A percentile compares a stretch with the other conserved stretches of the same genome.
phyloP scores from a whole-genome alignment of 2,113 vertebrate species.

The Hirundichthys speculiger region DNA sequence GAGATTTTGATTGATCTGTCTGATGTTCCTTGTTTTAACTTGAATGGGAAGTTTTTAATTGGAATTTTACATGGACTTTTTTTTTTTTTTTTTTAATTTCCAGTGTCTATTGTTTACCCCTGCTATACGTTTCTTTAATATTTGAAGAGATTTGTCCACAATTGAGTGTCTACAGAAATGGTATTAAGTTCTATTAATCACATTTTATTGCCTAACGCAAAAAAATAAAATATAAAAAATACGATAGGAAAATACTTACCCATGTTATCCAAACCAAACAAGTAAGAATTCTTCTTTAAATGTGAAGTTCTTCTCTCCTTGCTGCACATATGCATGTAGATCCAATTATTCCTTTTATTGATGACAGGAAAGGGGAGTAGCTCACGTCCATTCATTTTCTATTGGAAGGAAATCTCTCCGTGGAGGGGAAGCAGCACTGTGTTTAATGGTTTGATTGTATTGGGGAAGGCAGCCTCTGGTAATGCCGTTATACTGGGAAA shows the following conservation, averaged over 20 bases:
- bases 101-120: background rate
- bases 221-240: too few relatives aligned
- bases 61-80: background rate
- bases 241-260: too few relatives aligned
- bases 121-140: background rate
- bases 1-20: conserved; percentile 41
- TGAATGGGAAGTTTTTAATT: conserved; percentile 26
- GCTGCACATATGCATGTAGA: conserved; percentile 22
- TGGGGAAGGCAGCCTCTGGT: conserved; percentile 72
- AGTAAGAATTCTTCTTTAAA: background rate
- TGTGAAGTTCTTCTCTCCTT: conserved; percentile 18
- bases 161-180: background rate
- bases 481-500: conserved; percentile 66
- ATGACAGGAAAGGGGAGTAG: conserved; percentile 75
- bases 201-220: too few relatives aligned
- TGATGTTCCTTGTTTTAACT: conserved; percentile 17
- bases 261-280: background rate
- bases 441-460: conserved; percentile 80
- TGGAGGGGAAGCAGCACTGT: conserved; percentile 49
- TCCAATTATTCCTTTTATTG: conserved; percentile 62
- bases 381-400: conserved; percentile 68
- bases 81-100: too few relatives aligned
- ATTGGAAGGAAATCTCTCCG: conserved; percentile 70
- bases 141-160: background rate
- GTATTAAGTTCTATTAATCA: too few relatives aligned